phyloP scores from a whole-genome alignment of 1,140 invertebrate genomes.

The Meloidogyne exigua region DNA sequence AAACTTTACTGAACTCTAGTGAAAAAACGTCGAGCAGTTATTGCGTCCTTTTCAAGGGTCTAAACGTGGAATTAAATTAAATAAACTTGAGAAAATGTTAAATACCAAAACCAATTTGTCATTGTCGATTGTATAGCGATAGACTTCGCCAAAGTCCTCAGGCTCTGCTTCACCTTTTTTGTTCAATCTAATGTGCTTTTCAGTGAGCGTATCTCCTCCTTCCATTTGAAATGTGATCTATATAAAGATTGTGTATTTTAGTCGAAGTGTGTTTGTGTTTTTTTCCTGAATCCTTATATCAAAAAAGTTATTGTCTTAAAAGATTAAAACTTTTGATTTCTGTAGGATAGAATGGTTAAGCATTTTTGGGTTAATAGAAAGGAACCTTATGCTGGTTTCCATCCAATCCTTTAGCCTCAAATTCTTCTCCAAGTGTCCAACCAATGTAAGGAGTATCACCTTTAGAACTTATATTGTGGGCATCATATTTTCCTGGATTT shows the following conservation, averaged over 20 bases:
- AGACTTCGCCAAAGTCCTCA: constrained; percentile 48
- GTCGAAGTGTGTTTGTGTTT: too few species aligned
- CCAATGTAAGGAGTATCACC: constrained; percentile 45
- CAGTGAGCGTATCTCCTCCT: constrained; percentile 43
- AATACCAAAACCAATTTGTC: constrained; percentile 52
- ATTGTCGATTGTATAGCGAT: constrained; percentile 47
- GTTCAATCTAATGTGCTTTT: constrained; percentile 52
- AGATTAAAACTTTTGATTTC: too few species aligned
- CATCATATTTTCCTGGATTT: constrained; percentile 43
- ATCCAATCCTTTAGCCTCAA: constrained; percentile 48
- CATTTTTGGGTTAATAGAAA: neutral
- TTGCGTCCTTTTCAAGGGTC: constrained; percentile 37
- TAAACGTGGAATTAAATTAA: constrained; percentile 7
- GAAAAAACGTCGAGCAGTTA: constrained; percentile 31
- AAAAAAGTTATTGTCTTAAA: too few species aligned
- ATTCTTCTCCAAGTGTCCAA: constrained; percentile 37
- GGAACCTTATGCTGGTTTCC: constrained; percentile 47
- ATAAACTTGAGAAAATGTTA: too few species aligned
- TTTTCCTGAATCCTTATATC: too few species aligned
- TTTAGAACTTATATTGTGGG: constrained; percentile 50
- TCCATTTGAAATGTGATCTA: constrained; percentile 53
- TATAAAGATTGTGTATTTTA: constrained; percentile 19
- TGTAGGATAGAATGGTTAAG: too few species aligned
- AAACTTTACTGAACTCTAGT: constrained; percentile 29
- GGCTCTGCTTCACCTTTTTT: constrained; percentile 27